A percentile compares a stretch with the other conserved stretches of the same genome.
Evolutionary conservation across 2,113 vertebrate genomes (phyloP).

Genomic region (Eubucco bourcierii): DNA sequence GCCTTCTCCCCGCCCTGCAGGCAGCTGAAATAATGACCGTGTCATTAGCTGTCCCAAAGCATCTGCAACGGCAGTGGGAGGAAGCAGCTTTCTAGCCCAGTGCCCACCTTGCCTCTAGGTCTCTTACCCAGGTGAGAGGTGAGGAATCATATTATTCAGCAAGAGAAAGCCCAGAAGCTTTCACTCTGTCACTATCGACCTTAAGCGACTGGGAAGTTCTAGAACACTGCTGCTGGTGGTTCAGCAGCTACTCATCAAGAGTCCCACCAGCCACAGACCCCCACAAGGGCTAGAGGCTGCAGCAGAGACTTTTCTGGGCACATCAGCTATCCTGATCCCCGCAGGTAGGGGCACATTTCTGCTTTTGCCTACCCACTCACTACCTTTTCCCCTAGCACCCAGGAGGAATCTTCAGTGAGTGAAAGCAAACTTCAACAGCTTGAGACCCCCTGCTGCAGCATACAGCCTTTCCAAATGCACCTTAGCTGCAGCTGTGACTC

Average conservation of each 20-base stretch:
- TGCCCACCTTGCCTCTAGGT: slow-evolving; percentile 45
- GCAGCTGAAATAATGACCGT: not conserved
- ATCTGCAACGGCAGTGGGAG: not conserved
- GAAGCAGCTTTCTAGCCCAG: not conserved
- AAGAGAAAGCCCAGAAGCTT: slow-evolving; percentile 19
- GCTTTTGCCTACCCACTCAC: not conserved
- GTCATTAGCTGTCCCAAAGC: not conserved
- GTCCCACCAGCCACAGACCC: not conserved
- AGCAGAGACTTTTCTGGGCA: not conserved
- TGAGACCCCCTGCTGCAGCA: not conserved
- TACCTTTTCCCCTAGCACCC: not conserved
- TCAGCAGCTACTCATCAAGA: not conserved
- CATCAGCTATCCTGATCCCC: not conserved
- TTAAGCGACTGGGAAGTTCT: slow-evolving; percentile 29
- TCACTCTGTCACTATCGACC: not conserved
- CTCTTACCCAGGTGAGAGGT: not conserved
- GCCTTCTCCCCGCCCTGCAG: not conserved
- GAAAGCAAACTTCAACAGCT: not conserved
- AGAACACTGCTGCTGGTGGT: not conserved
- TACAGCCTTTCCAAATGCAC: not conserved
- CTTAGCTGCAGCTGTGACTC: not conserved
- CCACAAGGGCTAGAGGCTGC: not conserved
- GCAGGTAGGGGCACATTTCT: not conserved
- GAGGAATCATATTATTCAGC: not conserved
- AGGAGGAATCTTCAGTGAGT: not conserved